Percentiles rank a stretch among this genome's conserved stretches.
phyloP scores from a whole-genome alignment of 1,140 invertebrate species.

The Harpegnathos saltator region DNA sequence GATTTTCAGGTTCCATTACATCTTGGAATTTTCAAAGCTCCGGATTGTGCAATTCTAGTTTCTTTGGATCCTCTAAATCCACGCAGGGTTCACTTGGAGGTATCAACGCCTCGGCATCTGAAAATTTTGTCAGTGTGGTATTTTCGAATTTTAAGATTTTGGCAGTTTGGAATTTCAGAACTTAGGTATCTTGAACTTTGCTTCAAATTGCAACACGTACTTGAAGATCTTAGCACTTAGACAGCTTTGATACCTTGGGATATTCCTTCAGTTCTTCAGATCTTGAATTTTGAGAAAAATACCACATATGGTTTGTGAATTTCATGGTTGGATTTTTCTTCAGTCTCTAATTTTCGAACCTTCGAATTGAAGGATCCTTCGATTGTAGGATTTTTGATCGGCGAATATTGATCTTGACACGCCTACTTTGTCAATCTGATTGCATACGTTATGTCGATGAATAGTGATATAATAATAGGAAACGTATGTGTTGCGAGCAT shows the following conservation, averaged over 20 bases:
- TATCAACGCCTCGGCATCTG: not conserved
- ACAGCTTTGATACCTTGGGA: slow-evolving; percentile 7
- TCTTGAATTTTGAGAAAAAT: not conserved
- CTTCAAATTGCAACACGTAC: not conserved
- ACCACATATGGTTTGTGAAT: not conserved
- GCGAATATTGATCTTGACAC: slow-evolving; percentile 51
- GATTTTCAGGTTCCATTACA: not conserved
- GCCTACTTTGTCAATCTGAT: slow-evolving; percentile 71
- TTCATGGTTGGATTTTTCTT: not conserved
- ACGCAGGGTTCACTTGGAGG: not conserved
- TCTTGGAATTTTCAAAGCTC: not conserved
- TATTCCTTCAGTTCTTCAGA: slow-evolving; percentile 19
- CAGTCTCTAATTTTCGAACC: not conserved
- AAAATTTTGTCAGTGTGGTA: not conserved
- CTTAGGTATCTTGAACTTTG: not conserved
- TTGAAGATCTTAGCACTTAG: slow-evolving; percentile 3
- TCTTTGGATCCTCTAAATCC: not conserved
- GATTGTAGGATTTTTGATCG: slow-evolving; percentile 49
- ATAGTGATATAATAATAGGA: slow-evolving; percentile 73
- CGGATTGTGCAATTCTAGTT: not conserved
- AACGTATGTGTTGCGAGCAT: slow-evolving; percentile 68
- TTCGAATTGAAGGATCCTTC: slow-evolving; percentile 34
- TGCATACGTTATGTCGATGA: slow-evolving; percentile 68
- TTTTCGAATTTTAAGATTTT: not conserved
- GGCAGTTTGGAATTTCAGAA: not conserved